Evolutionary conservation across 2,113 vertebrate genomes (phyloP).

Genomic region (Arenaria interpres): DNA sequence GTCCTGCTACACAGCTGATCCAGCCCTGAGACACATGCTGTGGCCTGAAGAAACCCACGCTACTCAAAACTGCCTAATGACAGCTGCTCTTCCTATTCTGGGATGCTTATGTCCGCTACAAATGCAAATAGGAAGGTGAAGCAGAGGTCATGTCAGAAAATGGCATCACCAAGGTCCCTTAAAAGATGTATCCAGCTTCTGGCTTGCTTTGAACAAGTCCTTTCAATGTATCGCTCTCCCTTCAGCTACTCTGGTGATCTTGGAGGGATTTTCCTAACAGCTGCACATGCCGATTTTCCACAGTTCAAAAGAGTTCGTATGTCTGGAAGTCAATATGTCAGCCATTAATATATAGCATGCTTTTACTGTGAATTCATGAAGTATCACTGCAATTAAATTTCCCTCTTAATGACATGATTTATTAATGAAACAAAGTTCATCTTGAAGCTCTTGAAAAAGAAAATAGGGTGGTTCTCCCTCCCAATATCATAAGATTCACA

Average conservation of each 20-base stretch:
- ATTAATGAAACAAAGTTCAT: constrained; percentile 51
- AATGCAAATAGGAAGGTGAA: background rate
- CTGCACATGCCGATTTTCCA: background rate
- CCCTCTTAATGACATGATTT: constrained; percentile 41
- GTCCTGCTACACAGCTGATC: background rate
- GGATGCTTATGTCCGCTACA: background rate
- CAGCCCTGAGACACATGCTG: background rate
- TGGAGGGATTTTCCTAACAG: constrained; percentile 8
- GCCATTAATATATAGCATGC: background rate
- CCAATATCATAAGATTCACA: background rate
- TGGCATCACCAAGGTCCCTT: background rate
- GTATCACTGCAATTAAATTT: constrained; percentile 44
- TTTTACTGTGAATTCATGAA: constrained; percentile 46
- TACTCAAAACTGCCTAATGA: background rate
- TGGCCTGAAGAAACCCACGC: background rate
- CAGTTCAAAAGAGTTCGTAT: background rate
- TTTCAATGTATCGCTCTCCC: background rate
- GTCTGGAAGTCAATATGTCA: constrained; percentile 16
- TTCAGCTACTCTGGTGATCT: background rate
- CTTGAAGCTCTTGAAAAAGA: constrained; percentile 25
- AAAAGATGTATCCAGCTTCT: background rate
- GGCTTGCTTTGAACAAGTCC: background rate
- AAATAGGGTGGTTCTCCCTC: background rate
- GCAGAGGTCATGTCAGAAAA: background rate
- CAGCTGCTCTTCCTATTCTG: background rate